Conservation (phyloP, 1,140 invertebrate species). For the Drosophila equinoxialis region DNA sequence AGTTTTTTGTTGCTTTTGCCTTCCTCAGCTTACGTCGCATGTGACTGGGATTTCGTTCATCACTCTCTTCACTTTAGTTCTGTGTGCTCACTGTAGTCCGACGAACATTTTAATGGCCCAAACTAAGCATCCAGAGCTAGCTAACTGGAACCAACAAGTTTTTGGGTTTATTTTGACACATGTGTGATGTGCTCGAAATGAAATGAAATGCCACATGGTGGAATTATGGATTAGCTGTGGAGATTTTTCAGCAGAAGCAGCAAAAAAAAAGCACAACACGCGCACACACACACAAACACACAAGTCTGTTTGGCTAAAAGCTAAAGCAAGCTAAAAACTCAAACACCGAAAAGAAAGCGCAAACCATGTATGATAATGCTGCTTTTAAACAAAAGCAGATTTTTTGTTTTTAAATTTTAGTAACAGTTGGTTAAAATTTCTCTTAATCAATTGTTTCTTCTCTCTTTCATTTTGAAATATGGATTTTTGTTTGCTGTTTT, state of each 20-base stretch:
- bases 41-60: constrained; percentile 20
- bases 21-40: constrained; percentile 12
- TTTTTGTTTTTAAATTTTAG: neutral
- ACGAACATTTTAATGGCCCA: constrained; percentile 19
- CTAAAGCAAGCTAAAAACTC: neutral
- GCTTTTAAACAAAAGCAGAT: neutral
- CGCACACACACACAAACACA: neutral
- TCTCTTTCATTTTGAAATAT: too few relatives aligned
- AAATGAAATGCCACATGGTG: constrained; percentile 26
- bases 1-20: neutral
- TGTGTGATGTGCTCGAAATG: constrained; percentile 9
- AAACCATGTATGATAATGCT: neutral
- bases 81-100: constrained; percentile 11
- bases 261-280: neutral
- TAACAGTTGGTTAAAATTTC: too few relatives aligned
- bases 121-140: constrained; percentile 14
- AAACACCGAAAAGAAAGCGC: neutral
- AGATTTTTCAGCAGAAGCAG: constrained; percentile 1
- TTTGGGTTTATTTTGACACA: constrained; percentile 23
- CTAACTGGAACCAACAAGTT: constrained; percentile 11
- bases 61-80: constrained; percentile 2
- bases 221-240: constrained; percentile 21
- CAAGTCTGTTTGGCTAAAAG: neutral
- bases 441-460: too few relatives aligned
- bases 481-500: too few relatives aligned